Percentiles rank a stretch among this genome's conserved stretches.
These are phyloP conservation scores for Drosophila melanica DNA, from an alignment of 1,140 invertebrate genomes.

Conservation along the genomic window DNA sequence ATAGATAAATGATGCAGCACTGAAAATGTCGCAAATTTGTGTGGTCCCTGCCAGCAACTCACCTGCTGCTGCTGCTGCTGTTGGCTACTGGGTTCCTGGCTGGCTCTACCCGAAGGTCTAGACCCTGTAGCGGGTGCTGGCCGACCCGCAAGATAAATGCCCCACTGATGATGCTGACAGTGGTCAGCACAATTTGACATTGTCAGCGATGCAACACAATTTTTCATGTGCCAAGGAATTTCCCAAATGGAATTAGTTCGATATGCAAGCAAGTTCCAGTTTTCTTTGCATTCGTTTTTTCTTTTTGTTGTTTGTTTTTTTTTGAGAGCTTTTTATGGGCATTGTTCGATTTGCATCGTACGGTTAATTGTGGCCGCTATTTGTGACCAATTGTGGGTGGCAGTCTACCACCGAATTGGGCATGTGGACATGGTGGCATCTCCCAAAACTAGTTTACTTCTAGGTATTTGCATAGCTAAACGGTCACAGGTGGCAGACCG, in stretches of 20 bases:
- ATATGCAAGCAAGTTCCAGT: background rate
- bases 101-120: background rate
- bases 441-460: slow-evolving; percentile 49
- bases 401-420: slow-evolving; percentile 56
- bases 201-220: slow-evolving; percentile 45
- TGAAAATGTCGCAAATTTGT: slow-evolving; percentile 69
- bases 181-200: slow-evolving; percentile 57
- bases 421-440: slow-evolving; percentile 2
- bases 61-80: slow-evolving; percentile 65
- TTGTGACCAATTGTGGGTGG: slow-evolving; percentile 80
- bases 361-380: slow-evolving; percentile 80
- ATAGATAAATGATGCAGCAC: slow-evolving; percentile 78
- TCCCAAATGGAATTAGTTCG: slow-evolving; percentile 40
- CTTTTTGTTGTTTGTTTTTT: slow-evolving; percentile 22
- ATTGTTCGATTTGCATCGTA: slow-evolving; percentile 80
- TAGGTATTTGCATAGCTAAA: slow-evolving; percentile 36
- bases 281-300: background rate
- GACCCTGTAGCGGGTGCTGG: slow-evolving; percentile 64
- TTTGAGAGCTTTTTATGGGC: slow-evolving; percentile 62
- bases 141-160: slow-evolving; percentile 68
- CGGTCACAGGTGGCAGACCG: slow-evolving; percentile 38
- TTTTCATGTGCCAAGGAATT: slow-evolving; percentile 37
- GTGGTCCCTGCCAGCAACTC: slow-evolving; percentile 65
- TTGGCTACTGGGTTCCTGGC: slow-evolving; percentile 21
- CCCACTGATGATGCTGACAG: slow-evolving; percentile 79